Percentiles rank a stretch among this genome's conserved stretches.
These are phyloP conservation scores for Lasiurus cinereus DNA, from an alignment of 2,113 vertebrate species.

Conservation along the genomic window DNA sequence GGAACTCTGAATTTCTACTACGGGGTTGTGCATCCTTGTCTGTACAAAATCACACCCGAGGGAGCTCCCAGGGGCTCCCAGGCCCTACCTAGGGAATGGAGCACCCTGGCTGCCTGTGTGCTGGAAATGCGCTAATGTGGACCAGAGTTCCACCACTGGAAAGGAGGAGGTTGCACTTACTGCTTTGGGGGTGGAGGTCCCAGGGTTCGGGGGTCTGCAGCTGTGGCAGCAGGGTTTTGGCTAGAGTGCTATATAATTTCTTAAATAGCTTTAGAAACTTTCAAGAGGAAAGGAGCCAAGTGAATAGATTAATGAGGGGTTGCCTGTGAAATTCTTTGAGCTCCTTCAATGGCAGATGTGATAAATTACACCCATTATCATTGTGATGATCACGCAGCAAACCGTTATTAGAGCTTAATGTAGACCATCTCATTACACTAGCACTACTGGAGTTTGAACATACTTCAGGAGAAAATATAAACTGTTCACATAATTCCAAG, in stretches of 20 bases:
- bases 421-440: slow-evolving; percentile 21
- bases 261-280: slow-evolving; percentile 53
- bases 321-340: slow-evolving; percentile 53
- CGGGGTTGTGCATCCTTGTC: no score
- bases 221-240: no score
- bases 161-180: no score
- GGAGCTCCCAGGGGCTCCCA: no score
- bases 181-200: no score
- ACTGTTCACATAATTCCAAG: neutral
- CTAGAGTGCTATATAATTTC: neutral
- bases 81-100: no score
- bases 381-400: slow-evolving; percentile 42
- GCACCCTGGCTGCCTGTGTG: no score
- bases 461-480: slow-evolving; percentile 39
- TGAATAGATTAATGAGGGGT: slow-evolving; percentile 63
- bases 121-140: no score
- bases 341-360: slow-evolving; percentile 58
- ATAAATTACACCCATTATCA: slow-evolving; percentile 57
- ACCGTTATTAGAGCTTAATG: slow-evolving; percentile 49
- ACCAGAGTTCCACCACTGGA: no score
- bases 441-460: neutral
- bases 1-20: no score
- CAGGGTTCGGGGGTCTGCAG: no score
- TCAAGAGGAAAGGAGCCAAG: slow-evolving; percentile 49
- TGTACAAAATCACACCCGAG: no score